A percentile compares a stretch with the other conserved stretches of the same genome.
Conservation (phyloP, 2,888 invertebrate species). For the Acheta domesticus region DNA sequence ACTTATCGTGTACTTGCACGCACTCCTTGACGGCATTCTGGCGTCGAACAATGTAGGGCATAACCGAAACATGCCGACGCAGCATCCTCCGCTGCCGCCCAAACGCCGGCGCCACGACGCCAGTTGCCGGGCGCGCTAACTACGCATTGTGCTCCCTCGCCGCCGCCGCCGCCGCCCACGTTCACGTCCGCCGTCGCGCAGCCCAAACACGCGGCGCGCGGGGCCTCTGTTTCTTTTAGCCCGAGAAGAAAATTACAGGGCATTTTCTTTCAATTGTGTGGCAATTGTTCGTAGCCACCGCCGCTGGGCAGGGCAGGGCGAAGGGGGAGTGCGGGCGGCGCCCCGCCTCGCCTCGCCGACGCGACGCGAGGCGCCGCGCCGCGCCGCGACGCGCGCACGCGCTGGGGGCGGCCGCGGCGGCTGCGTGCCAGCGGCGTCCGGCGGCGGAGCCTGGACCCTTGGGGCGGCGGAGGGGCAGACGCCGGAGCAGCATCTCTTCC, state of each 20-base stretch:
- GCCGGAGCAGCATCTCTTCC: background rate
- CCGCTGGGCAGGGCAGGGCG: background rate
- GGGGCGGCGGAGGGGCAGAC: too few relatives aligned
- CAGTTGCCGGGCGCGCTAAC: background rate
- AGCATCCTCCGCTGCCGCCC: too few relatives aligned
- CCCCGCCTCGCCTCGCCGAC: background rate
- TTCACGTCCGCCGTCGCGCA: background rate
- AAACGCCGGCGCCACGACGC: background rate
- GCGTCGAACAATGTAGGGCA: too few relatives aligned
- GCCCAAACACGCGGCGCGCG: background rate
- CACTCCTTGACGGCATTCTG: too few relatives aligned
- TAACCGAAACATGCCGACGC: too few relatives aligned
- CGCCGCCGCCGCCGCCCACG: background rate
- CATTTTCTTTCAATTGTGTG: slow-evolving; percentile 5
- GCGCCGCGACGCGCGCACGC: background rate
- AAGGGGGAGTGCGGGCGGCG: background rate
- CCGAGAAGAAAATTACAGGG: slow-evolving; percentile 1
- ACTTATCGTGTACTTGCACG: too few relatives aligned
- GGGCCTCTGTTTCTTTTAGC: background rate
- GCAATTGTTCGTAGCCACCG: background rate
- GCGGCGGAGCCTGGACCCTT: background rate
- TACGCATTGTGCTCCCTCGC: background rate
- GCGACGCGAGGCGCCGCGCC: background rate
- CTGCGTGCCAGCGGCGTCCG: background rate
- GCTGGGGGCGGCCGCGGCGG: background rate